A percentile compares a stretch with the other conserved stretches of the same genome.
Evolutionary conservation across 2,113 vertebrate genomes (phyloP).

Genomic region (Thalassarche chlororhynchos): DNA sequence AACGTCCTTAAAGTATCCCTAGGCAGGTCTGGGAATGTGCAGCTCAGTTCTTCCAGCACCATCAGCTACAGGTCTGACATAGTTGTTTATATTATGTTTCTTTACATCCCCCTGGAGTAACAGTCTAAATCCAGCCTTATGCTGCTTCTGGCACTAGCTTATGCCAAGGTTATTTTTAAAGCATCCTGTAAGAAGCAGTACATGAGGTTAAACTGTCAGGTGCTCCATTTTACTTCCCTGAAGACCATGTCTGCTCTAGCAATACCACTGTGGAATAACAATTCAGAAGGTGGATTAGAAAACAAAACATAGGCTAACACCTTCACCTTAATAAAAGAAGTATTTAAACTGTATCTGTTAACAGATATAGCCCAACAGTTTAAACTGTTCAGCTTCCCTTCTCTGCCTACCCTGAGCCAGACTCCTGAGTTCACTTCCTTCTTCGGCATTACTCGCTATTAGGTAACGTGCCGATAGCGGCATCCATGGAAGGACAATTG

Average conservation of each 20-base stretch:
- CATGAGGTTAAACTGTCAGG: background rate
- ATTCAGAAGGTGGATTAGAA: background rate
- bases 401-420: background rate
- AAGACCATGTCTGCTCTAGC: background rate
- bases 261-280: background rate
- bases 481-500: background rate
- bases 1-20: background rate
- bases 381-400: background rate
- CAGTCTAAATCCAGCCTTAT: background rate
- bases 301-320: background rate
- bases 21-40: background rate
- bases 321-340: background rate
- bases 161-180: constrained; percentile 9
- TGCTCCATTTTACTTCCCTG: background rate
- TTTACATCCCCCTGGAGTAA: background rate
- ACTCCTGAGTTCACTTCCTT: background rate
- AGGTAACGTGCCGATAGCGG: background rate
- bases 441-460: background rate
- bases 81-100: background rate
- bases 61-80: background rate
- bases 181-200: background rate
- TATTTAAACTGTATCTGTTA: background rate
- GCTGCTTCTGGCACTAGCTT: constrained; percentile 1
- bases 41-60: background rate
- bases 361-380: background rate